Base-by-base conservation (phyloP, 2,888 invertebrate genomes). In the Eretmocerus hayati region DNA sequence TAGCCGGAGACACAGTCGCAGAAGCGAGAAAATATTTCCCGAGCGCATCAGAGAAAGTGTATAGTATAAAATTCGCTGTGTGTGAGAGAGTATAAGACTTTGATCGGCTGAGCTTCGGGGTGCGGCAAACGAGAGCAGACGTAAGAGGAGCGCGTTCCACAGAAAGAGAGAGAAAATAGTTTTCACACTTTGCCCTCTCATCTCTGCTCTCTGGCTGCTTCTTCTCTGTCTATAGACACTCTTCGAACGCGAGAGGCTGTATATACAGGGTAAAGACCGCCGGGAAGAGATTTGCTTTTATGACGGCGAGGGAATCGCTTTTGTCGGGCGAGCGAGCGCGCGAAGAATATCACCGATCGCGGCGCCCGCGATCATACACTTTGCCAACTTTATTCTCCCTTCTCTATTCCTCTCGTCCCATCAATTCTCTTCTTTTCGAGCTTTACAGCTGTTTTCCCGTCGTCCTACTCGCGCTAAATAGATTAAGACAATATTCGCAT, bases 101-200 rank as follows among this genome's bases (percentile, higher is more conserved):
- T 42, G 45, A 52, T 52, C 48, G 53, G 52, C n/a, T n/a, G n/a
- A n/a, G n/a, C n/a, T n/a, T n/a, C n/a, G n/a, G n/a, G n/a, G 26
- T 6, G 26, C 26, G 42, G 18, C 38, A 40, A 46, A 49, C 35
- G 49, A 39, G 42, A 38, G 26, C 37, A 38, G 46, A 19, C 42
- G 41, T 42, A 38, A 38, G 39, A 42, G 37, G 18, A 18, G n/a
- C 6, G 32, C 57, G 56, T 8, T 6, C 5, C 56, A 26, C 20
- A 41, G 37, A 20, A n/a, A 26, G 26, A 9, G 9, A 38, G 26
- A 31, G 39, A 36, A 41, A 54, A 42, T 36, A 30, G 45, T 46
- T 52, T 26, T 26, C 26, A 26, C 48, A 48, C 46, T 52, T 52
- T 48, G 52, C 46, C 42, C 52, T 48, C 48, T 52, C 42, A 48